Evolutionary conservation across 2,113 vertebrate genomes (phyloP).

Genomic region (Gambusia holbrooki): DNA sequence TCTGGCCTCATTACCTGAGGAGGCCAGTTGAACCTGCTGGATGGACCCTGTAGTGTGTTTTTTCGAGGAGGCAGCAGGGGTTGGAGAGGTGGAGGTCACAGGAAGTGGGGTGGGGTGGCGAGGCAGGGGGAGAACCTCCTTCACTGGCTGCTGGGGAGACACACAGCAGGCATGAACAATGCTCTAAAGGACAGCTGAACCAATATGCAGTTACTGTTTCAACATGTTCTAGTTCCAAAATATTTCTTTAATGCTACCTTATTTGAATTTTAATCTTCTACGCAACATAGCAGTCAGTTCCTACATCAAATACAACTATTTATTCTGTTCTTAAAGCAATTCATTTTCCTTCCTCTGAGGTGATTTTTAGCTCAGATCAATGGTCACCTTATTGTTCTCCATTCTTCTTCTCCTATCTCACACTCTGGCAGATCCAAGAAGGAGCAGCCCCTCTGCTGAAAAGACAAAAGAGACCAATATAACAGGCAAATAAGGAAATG

Average conservation of each 20-base stretch:
- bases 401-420: conserved; percentile 49
- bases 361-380: background rate
- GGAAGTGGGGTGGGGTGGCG: conserved; percentile 44
- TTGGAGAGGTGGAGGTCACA: conserved; percentile 41
- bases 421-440: background rate
- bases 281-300: background rate
- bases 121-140: conserved; percentile 74
- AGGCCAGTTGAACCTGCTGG: conserved; percentile 75
- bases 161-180: conserved; percentile 36
- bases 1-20: conserved; percentile 66
- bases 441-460: conserved; percentile 35
- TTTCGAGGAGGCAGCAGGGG: conserved; percentile 21
- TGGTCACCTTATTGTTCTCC: conserved; percentile 79
- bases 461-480: conserved; percentile 25
- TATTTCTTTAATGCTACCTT: background rate
- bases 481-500: conserved; percentile 2
- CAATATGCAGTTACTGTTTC: background rate
- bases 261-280: background rate
- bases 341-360: background rate
- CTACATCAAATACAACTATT: background rate
- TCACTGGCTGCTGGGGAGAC: conserved; percentile 76
- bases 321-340: background rate
- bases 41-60: conserved; percentile 58
- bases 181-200: conserved; percentile 12
- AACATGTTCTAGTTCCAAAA: conserved; percentile 1